These are phyloP conservation scores for Brachionus rubens DNA, from an alignment of 1,140 invertebrate species.

Conservation along the genomic window DNA sequence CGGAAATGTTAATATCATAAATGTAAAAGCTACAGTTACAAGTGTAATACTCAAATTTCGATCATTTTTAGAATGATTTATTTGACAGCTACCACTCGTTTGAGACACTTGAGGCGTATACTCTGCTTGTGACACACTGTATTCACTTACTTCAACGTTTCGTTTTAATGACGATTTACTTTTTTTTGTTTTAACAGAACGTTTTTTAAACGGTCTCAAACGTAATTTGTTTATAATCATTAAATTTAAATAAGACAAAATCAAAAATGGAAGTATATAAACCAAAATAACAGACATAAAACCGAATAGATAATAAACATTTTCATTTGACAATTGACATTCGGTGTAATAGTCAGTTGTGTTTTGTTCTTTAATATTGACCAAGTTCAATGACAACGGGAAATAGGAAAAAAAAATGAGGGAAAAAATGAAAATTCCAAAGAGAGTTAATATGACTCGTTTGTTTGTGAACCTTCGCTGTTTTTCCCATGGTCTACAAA, in stretches of 20 bases:
- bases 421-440: background rate
- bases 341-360: background rate
- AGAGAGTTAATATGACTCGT: background rate
- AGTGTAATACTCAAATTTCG: constrained; percentile 43
- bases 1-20: constrained; percentile 42
- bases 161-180: background rate
- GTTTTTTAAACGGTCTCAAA: background rate
- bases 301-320: constrained; percentile 20
- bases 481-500: constrained; percentile 39
- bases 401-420: constrained; percentile 19
- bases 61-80: constrained; percentile 43
- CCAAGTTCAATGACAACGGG: constrained; percentile 3
- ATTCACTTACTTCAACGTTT: background rate
- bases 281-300: constrained; percentile 1
- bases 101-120: background rate
- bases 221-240: constrained; percentile 29
- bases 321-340: constrained; percentile 26
- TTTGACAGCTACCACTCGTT: background rate
- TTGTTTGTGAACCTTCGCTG: constrained; percentile 26
- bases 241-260: constrained; percentile 17
- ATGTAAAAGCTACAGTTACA: constrained; percentile 37
- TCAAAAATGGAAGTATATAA: constrained; percentile 25
- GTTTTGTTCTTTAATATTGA: background rate
- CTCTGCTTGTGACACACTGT: background rate
- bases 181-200: background rate